phyloP scores from a whole-genome alignment of 2,113 vertebrate genomes.

The Lipophrys pholis region DNA sequence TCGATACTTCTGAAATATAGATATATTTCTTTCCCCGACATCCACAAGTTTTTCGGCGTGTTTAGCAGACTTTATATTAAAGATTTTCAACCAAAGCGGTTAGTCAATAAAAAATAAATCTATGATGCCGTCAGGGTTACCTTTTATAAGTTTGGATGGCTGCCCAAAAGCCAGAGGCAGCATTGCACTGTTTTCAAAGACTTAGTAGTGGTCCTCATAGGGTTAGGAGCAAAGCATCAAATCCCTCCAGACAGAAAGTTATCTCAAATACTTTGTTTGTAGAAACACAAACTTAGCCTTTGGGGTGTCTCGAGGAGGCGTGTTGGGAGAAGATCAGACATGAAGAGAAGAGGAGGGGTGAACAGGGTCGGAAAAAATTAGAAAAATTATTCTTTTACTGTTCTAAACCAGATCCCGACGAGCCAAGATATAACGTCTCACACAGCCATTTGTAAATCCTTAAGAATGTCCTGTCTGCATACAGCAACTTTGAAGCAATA shows the following conservation, averaged over 20 bases:
- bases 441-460: neutral
- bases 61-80: no score
- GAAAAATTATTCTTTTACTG: no score
- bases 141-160: neutral
- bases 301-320: neutral
- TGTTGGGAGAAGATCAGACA: neutral
- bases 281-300: neutral
- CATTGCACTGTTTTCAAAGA: neutral
- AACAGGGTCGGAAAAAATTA: neutral
- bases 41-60: no score
- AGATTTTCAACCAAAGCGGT: no score
- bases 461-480: neutral
- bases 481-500: neutral
- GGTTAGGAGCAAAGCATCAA: neutral
- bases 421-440: no score
- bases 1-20: neutral
- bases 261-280: neutral
- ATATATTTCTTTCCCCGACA: no score
- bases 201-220: neutral
- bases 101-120: no score
- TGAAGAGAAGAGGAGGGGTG: neutral
- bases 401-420: no score
- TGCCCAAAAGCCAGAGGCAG: neutral
- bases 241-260: neutral
- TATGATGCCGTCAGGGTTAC: neutral